Base-by-base conservation (phyloP, 2,888 invertebrate genomes). In the Fragum fragum region DNA sequence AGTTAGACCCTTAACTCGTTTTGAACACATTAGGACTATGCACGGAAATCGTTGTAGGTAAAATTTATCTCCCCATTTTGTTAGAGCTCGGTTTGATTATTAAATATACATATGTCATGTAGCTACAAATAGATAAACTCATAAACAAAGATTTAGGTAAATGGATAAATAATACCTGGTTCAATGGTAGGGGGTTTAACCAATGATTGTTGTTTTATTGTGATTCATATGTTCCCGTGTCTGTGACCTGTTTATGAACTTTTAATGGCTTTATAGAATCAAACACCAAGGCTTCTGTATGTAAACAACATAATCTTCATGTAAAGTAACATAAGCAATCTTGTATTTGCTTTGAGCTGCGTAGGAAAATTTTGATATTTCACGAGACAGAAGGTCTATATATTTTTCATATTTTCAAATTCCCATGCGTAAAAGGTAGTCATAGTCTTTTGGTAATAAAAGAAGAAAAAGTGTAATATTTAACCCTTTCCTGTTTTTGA, bases 41-140 rank as follows among this genome's bases (percentile, higher is more conserved):
- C 14, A 39, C 39, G 14, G 14, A 39, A n/a, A n/a, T n/a, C n/a
- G n/a, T 39, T 9, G 39, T 9, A 9, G 14, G 14, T 39, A 9
- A 9, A 39, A 39, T 9, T 9, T 39, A 39, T 39, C 39, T 14
- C n/a, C 47, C 47, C 47, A 47, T 14, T 47, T 47, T 47, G 7
- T 47, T 14, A 14, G n/a, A n/a, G 5, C 47, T 14, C 47, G n/a
- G 14, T 18, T 47, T n/a, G 47, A 47, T 47, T 47, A 47, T 47
- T 47, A 47, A 47, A 14, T 47, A 47, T 47, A 47, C 47, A 47
- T 47, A 47, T 47, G 47, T 47, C 47, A 18, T 47, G 47, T 5
- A 47, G 47, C 47, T 47, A 47, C 47, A 47, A 47, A 47, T 47
- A 47, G 47, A 47, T 47, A 47, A 47, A 47, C 47, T 47, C 47